Conservation (phyloP, 2,888 invertebrate genomes). For the Folsomia candida region DNA sequence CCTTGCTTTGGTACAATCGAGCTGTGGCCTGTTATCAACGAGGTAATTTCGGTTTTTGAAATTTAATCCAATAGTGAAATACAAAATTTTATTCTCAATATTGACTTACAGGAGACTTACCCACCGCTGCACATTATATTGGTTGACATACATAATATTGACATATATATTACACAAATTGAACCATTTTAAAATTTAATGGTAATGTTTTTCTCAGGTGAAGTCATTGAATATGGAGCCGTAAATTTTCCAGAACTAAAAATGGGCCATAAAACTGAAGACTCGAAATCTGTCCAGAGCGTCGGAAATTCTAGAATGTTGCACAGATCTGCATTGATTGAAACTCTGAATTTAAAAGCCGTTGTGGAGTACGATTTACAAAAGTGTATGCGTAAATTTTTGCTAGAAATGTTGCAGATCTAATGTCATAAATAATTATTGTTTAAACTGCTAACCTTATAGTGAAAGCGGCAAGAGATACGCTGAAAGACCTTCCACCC, state of each 20-base stretch:
- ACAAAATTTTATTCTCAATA: too few species aligned
- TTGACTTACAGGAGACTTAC: constrained; percentile 88
- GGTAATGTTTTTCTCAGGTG: too few species aligned
- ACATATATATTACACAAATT: not conserved
- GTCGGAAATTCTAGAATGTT: constrained; percentile 92
- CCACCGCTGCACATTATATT: constrained; percentile 86
- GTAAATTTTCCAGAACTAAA: constrained; percentile 94
- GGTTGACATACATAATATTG: constrained; percentile 57
- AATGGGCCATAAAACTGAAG: constrained; percentile 94
- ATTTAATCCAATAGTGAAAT: too few species aligned
- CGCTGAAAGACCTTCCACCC: constrained; percentile 84
- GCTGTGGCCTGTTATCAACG: constrained; percentile 68
- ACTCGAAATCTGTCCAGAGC: constrained; percentile 77
- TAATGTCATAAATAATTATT: not conserved
- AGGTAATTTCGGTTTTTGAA: too few species aligned
- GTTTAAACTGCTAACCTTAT: constrained; percentile 47
- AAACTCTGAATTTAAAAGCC: constrained; percentile 97
- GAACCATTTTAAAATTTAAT: too few species aligned
- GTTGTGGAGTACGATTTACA: constrained; percentile 88
- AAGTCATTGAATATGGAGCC: constrained; percentile 93
- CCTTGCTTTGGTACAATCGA: constrained; percentile 90
- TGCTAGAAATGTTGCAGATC: not conserved
- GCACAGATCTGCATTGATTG: constrained; percentile 93
- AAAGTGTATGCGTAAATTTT: constrained; percentile 21
- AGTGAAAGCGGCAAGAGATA: constrained; percentile 81